Evolutionary conservation across 2,888 invertebrate genomes (phyloP).

Genomic region (Acleris holmiana): DNA sequence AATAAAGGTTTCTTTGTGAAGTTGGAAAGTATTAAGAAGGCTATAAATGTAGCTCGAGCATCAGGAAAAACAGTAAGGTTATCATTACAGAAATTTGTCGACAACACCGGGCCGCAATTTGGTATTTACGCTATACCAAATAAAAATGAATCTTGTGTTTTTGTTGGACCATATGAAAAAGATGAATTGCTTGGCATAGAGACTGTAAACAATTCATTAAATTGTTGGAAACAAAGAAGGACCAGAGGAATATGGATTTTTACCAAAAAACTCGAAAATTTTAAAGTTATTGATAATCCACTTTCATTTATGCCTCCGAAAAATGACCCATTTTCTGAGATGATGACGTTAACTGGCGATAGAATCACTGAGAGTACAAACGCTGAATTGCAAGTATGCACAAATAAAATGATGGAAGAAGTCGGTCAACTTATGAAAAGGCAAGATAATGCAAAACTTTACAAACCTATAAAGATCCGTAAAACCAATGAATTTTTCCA

Average conservation of each 20-base stretch:
- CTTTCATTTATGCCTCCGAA: constrained; percentile 61
- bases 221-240: constrained; percentile 46
- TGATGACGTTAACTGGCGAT: constrained; percentile 24
- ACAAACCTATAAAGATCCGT: constrained; percentile 72
- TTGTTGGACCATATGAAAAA: constrained; percentile 74
- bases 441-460: constrained; percentile 42
- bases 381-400: background rate
- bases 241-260: constrained; percentile 74
- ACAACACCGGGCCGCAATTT: constrained; percentile 60
- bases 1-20: constrained; percentile 81
- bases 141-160: constrained; percentile 61
- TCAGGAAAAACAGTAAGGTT: constrained; percentile 78
- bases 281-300: constrained; percentile 70
- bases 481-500: constrained; percentile 67
- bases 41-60: constrained; percentile 74
- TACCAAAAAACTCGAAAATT: constrained; percentile 69
- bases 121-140: constrained; percentile 76
- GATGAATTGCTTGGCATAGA: constrained; percentile 70
- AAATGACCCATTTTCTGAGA: constrained; percentile 16
- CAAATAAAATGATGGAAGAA: background rate
- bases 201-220: constrained; percentile 57
- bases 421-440: background rate
- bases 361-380: background rate
- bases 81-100: constrained; percentile 61
- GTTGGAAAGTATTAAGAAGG: constrained; percentile 76